phyloP scores from a whole-genome alignment of 2,888 invertebrate species.

The Mystacides longicornis region DNA sequence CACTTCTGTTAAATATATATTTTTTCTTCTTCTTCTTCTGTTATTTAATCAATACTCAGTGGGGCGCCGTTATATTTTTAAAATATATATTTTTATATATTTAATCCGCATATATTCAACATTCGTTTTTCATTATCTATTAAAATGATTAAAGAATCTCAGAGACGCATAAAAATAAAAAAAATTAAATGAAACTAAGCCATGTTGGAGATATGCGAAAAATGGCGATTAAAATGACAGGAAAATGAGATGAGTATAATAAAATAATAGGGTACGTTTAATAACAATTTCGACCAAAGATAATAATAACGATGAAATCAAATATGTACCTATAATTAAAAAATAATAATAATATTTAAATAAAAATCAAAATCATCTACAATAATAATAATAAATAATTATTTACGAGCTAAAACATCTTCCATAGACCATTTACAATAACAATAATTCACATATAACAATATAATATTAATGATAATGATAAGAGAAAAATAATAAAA shows the following conservation, averaged over 20 bases:
- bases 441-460: conserved; percentile 19
- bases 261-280: conserved; percentile 10
- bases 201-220: conserved; percentile 6
- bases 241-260: conserved; percentile 7
- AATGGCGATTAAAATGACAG: conserved; percentile 12
- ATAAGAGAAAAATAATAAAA: conserved; percentile 11
- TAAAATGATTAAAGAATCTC: not conserved
- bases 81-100: too few relatives aligned
- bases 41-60: not conserved
- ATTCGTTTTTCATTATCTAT: not conserved
- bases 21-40: not conserved
- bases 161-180: not conserved
- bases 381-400: too few relatives aligned
- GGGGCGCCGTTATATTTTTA: too few relatives aligned
- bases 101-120: conserved; percentile 10
- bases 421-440: conserved; percentile 13
- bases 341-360: not conserved
- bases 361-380: conserved; percentile 7
- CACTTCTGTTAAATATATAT: conserved; percentile 10
- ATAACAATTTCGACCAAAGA: conserved; percentile 10
- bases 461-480: too few relatives aligned
- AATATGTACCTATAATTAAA: too few relatives aligned
- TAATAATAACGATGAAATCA: too few relatives aligned
- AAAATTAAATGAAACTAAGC: not conserved
- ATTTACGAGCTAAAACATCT: conserved; percentile 20